Evolutionary conservation across 2,113 vertebrate species (phyloP), one percentile per base, ranked within the genome.

Genomic region (Protomyctophum bolini): DNA sequence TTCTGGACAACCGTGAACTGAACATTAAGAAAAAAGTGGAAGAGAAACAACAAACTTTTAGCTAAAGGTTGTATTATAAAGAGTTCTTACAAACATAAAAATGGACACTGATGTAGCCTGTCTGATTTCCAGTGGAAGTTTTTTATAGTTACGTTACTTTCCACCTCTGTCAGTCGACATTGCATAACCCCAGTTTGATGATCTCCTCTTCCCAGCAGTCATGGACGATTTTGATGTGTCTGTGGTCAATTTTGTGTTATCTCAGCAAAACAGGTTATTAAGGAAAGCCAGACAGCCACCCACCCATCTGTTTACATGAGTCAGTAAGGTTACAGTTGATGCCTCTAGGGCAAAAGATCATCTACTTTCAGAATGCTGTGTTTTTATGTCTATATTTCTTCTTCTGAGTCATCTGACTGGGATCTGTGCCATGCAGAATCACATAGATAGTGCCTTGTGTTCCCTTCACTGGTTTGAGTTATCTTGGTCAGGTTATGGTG

Each of bases 271-370:
- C 33, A 41, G 33, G 33, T 41, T 9, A 14, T 2, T 4, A 29
- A 58, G 28, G 15, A 58, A 58, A n/a, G 56, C 50, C 6, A 0
- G 56, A 68, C 7, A 47, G 11, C 1, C 10, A 66, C 28, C 54
- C 33, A 57, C 60, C 47, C 77, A 58, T 46, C 33, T 41, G 33
- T 41, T 64, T 28, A 7, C 58, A 63, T 65, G 62, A 83, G 52
- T 88, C 79, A 80, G 75, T 14, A 7, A 63, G 66, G 75, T 83
- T 75, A 85, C 10, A 64, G 71, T 81, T 73, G 57, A 58, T 0
- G 3, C 2, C 28, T 71, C 47, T 73, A 41, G 55, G 14, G 21
- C 63, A 41, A 68, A 56, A 67, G 61, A 58, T 15, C 45, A 61
- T 33, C 33, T 54, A 56, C 2, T 46, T 58, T 71, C 50, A 68